Evolutionary conservation across 2,797 vertebrate genomes (phyloP), one percentile per base, ranked within the genome.

Genomic region (Sparus aurata): DNA sequence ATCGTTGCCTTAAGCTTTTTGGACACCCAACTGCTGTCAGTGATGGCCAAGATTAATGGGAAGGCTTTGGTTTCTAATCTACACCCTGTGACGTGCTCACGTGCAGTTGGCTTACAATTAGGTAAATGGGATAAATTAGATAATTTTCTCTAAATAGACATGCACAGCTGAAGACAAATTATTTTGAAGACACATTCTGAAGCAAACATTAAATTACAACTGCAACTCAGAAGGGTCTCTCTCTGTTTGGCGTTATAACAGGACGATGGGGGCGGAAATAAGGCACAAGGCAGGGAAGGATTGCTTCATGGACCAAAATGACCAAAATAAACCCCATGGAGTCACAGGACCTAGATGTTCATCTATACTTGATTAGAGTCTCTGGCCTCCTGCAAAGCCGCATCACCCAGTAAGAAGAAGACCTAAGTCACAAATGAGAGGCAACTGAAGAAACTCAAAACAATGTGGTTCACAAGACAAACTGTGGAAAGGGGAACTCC

Each of bases 1-100:
- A 83, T 77, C 41, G 20, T 62, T 69, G 50, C 63, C 72, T 79
- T 73, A 77, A 82, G 77, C 79, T 17, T 62, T 79, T 45, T 84
- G 55, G 73, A 81, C 69, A 69, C 52, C 59, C 52, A 49, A 12
- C 65, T 69, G 70, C 57, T 80, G 34, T 64, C 54, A 38, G 71
- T 34, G 66, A 73, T 12, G 4, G 58, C 17, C 9, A 25, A 58
- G 53, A 75, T 81, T 34, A 82, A 82, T n/a, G 0, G 5, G 12
- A 46, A 69, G 46, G 30, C 41, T 22, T 34, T 23, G 57, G 52
- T 41, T 73, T 73, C 59, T 75, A 76, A 77, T 73, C 63, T 27
- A 59, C 22, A 50, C 15, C 38, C 57, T 25, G 63, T 38, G 23
- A 46, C 17, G 71, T 55, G 68, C 57, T 82, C 25, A 55, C 10